phyloP scores from a whole-genome alignment of 1,140 invertebrate genomes.

The Hyles vespertilio region DNA sequence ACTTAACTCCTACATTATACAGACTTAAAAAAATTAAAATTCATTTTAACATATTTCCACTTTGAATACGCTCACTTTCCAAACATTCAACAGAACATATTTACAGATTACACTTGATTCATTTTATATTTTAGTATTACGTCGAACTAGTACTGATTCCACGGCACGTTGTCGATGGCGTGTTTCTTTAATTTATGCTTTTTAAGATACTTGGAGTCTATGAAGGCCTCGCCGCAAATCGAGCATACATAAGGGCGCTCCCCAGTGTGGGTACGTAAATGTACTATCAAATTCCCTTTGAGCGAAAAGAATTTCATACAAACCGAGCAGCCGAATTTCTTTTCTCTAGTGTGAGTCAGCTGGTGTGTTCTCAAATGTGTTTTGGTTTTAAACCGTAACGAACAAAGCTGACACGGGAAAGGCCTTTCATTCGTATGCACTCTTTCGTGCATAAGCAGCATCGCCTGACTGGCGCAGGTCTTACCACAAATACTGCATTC shows the following conservation, averaged over 20 bases:
- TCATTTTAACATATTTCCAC: no score
- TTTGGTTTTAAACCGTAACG: conserved; percentile 75
- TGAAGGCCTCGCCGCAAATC: conserved; percentile 78
- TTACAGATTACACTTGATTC: no score
- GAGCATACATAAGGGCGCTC: conserved; percentile 80
- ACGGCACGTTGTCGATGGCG: conserved; percentile 65
- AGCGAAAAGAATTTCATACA: conserved; percentile 74
- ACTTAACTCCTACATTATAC: no score
- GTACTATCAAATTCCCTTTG: conserved; percentile 70
- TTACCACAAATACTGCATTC: conserved; percentile 66
- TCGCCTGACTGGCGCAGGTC: conserved; percentile 72
- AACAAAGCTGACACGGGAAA: conserved; percentile 73
- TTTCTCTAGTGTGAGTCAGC: conserved; percentile 74
- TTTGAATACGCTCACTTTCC: no score
- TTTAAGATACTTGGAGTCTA: conserved; percentile 74
- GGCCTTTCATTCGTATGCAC: conserved; percentile 76
- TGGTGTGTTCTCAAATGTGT: conserved; percentile 76
- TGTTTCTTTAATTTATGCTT: conserved; percentile 72
- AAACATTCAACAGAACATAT: no score
- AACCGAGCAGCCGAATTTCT: conserved; percentile 74
- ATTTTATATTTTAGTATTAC: no score
- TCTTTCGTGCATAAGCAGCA: conserved; percentile 76
- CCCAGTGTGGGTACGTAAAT: conserved; percentile 75
- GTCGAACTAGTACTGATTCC: conserved; percentile 51
- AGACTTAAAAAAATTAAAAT: no score